Base-by-base conservation (phyloP, 2,888 invertebrate species). In the Sylvicola cinctus region DNA sequence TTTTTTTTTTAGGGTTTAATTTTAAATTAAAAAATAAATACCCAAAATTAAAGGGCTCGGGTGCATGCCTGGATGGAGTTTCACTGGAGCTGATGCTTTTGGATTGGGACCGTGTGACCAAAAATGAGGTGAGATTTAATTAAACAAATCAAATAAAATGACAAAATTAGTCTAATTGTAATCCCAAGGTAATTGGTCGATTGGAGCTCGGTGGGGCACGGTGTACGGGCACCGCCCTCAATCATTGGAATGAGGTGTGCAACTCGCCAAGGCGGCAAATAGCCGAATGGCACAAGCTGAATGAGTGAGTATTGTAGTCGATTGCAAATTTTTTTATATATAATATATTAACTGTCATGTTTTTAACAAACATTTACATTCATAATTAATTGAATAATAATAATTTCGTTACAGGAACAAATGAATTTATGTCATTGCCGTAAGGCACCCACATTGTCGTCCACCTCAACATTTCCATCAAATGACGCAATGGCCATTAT, bases 281-380 rank as follows among this genome's bases (percentile, higher is more conserved):
- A 54, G 96, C 96, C 43, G 93, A 96, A 63, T 98, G 96, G 96
- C 96, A 98, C 69, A 91, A 93, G 64, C 70, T 96, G 48, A 76
- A 81, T 60, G 88, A 88, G 70, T 88, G 73, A 65, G 20, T 20
- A 20, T n/a, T n/a, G n/a, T n/a, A n/a, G n/a, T n/a, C n/a, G n/a
- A n/a, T n/a, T n/a, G n/a, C n/a, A n/a, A n/a, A n/a, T n/a, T n/a
- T n/a, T n/a, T n/a, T n/a, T n/a, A n/a, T n/a, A n/a, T n/a, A n/a
- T n/a, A n/a, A n/a, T n/a, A n/a, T n/a, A n/a, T n/a, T n/a, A n/a
- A n/a, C n/a, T n/a, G n/a, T n/a, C n/a, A n/a, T n/a, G n/a, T n/a
- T n/a, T n/a, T n/a, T n/a, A n/a, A n/a, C n/a, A n/a, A n/a, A n/a
- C n/a, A n/a, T n/a, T n/a, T n/a, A n/a, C n/a, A n/a, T n/a, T n/a